Percentiles rank a stretch among this genome's conserved stretches.
Conservation (phyloP, 2,888 invertebrate genomes). For the Drosophila rellima region DNA sequence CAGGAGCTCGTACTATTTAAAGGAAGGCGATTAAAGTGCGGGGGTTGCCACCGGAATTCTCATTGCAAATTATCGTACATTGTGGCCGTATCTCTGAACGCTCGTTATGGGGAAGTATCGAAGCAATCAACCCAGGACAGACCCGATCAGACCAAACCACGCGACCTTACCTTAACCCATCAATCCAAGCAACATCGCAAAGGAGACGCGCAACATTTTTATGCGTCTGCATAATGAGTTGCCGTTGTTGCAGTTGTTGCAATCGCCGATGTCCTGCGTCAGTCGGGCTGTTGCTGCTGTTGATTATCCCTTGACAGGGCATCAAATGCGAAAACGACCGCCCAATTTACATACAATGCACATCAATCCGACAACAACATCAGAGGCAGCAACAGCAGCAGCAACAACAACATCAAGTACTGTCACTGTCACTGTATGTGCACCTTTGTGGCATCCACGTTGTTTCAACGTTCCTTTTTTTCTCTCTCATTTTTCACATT, state of each 20-base stretch:
- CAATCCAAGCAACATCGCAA: slow-evolving; percentile 41
- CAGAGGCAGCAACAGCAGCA: slow-evolving; percentile 51
- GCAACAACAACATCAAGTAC: slow-evolving; percentile 53
- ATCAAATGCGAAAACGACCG: slow-evolving; percentile 83
- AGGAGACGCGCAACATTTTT: slow-evolving; percentile 57
- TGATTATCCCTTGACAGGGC: slow-evolving; percentile 83
- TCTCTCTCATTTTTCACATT: slow-evolving; percentile 25
- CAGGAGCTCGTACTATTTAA: neutral
- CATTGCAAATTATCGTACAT: slow-evolving; percentile 79
- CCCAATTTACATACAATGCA: slow-evolving; percentile 85
- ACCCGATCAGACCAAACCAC: slow-evolving; percentile 15
- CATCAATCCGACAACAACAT: slow-evolving; percentile 75
- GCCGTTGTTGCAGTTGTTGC: slow-evolving; percentile 46
- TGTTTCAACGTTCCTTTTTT: slow-evolving; percentile 34
- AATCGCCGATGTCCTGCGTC: slow-evolving; percentile 50
- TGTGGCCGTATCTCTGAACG: slow-evolving; percentile 67
- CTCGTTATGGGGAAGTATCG: slow-evolving; percentile 63
- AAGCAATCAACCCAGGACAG: slow-evolving; percentile 34
- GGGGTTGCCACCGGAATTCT: slow-evolving; percentile 49
- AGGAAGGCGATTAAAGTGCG: slow-evolving; percentile 44
- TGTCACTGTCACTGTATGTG: slow-evolving; percentile 70
- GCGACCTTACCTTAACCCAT: slow-evolving; percentile 35
- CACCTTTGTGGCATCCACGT: slow-evolving; percentile 77
- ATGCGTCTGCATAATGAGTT: slow-evolving; percentile 83
- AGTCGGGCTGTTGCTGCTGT: slow-evolving; percentile 53